Evolutionary conservation across 2,797 vertebrate genomes (phyloP), one percentile per base, ranked within the genome.

Genomic region (Alfaro cultratus): DNA sequence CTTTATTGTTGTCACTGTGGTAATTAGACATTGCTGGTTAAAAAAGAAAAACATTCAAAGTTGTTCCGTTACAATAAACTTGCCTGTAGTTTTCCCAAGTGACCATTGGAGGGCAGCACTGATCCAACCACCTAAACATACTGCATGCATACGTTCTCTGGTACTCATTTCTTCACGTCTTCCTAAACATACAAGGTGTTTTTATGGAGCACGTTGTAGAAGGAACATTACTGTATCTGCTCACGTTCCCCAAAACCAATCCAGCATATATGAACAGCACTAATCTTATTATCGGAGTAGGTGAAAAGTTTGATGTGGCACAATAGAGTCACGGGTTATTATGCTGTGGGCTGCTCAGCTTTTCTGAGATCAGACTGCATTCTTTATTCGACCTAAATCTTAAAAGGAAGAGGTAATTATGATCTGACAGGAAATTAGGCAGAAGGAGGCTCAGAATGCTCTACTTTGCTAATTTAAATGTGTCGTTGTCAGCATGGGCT

Each of bases 311-410:
- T 86, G 46, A 45, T 85, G 82, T 68, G 78, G 85, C 85, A 85
- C 89, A 93, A 89, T 84, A 77, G 88, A 91, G 88, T 95, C 94
- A 95, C 90, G 93, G 86, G 94, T 91, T 92, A 79, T 89, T 83
- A 83, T 84, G 85, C 89, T 78, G 84, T 81, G 85, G 87, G 87
- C 82, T 21, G 85, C 91, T 90, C 83, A 91, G 91, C 88, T 89
- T 85, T 85, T 84, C 78, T 0, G 78, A 93, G 89, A 87, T 93
- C 92, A 92, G 91, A 41, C 88, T 78, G 81, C 92, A 87, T 93
- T 95, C 90, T 84, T 94, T 88, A 89, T 87, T 83, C 77, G 76
- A 86, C 84, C 86, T 89, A 87, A 93, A 93, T 93, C 89, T 92
- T 88, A 70, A 92, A 91, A 85, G 79, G 62, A 87, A 89, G 79